phyloP scores from a whole-genome alignment of 2,113 vertebrate genomes.

The Syngnathus floridae region DNA sequence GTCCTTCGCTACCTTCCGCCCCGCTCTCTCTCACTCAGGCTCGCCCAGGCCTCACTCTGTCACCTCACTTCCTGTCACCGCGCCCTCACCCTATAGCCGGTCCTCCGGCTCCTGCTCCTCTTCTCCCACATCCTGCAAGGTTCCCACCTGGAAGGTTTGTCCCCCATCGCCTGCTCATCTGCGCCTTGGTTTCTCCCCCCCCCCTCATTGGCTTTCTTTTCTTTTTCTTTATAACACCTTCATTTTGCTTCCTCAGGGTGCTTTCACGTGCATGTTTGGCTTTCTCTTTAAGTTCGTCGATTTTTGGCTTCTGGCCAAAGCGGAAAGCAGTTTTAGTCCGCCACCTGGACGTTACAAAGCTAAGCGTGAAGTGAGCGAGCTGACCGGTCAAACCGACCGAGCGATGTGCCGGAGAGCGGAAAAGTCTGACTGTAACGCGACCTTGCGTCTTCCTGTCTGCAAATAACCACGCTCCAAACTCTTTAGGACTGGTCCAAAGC shows the following conservation, averaged over 20 bases:
- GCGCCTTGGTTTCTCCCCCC: constrained; percentile 16
- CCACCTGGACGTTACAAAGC: background rate
- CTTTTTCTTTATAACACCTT: constrained; percentile 23
- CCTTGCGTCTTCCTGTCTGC: constrained; percentile 26
- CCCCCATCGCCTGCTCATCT: constrained; percentile 53
- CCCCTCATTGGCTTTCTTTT: background rate
- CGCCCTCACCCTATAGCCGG: constrained; percentile 72
- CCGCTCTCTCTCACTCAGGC: constrained; percentile 74
- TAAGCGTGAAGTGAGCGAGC: background rate
- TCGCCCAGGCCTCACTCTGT: constrained; percentile 75
- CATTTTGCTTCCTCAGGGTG: constrained; percentile 49
- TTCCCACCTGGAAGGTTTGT: constrained; percentile 80
- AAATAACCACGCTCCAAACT: constrained; percentile 39
- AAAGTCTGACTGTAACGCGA: constrained; percentile 35
- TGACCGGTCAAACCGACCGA: background rate
- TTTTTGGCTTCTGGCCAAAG: no score
- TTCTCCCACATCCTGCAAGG: constrained; percentile 75
- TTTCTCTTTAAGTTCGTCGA: background rate
- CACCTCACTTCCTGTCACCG: constrained; percentile 73
- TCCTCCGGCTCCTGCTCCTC: constrained; percentile 72
- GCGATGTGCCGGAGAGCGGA: constrained; percentile 60
- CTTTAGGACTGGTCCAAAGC: constrained; percentile 92
- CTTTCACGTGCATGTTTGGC: background rate
- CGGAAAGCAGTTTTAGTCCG: background rate
- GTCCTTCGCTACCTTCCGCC: constrained; percentile 78